Evolutionary conservation across 2,797 vertebrate species (phyloP).

Genomic region (Cercopithecus hamlyni): DNA sequence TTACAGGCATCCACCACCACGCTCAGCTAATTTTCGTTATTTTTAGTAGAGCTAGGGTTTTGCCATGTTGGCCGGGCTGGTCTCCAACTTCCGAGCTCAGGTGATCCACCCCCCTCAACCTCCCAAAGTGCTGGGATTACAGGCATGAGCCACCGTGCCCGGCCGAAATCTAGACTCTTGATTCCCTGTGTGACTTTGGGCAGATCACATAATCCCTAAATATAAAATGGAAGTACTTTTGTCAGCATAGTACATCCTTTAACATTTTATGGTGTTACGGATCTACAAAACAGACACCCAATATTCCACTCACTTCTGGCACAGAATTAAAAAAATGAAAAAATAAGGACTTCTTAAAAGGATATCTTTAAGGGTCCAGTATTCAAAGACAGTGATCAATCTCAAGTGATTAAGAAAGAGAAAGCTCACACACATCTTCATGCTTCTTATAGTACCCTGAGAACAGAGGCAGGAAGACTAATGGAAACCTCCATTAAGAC

Average conservation of each 20-base stretch:
- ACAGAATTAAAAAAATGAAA: background rate
- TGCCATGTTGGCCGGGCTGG: too few relatives aligned
- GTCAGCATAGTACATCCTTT: background rate
- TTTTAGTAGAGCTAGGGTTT: too few relatives aligned
- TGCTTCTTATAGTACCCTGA: background rate
- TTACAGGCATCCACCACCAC: too few relatives aligned
- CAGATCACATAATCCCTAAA: background rate
- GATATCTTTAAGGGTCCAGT: background rate
- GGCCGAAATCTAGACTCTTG: background rate
- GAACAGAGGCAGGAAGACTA: background rate
- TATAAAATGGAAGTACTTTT: background rate
- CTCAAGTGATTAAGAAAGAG: background rate
- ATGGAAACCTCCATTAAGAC: background rate
- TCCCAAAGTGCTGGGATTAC: too few relatives aligned
- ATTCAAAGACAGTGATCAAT: background rate
- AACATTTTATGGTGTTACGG: background rate
- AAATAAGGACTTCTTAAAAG: background rate
- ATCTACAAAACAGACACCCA: background rate
- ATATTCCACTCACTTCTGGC: background rate
- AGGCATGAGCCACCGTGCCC: too few relatives aligned
- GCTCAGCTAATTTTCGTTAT: too few relatives aligned
- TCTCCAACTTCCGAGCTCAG: too few relatives aligned
- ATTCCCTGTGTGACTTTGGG: background rate
- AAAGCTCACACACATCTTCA: background rate
- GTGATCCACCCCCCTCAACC: too few relatives aligned